phyloP scores from a whole-genome alignment of 2,113 vertebrate species.

The Toxotes chatareus region DNA sequence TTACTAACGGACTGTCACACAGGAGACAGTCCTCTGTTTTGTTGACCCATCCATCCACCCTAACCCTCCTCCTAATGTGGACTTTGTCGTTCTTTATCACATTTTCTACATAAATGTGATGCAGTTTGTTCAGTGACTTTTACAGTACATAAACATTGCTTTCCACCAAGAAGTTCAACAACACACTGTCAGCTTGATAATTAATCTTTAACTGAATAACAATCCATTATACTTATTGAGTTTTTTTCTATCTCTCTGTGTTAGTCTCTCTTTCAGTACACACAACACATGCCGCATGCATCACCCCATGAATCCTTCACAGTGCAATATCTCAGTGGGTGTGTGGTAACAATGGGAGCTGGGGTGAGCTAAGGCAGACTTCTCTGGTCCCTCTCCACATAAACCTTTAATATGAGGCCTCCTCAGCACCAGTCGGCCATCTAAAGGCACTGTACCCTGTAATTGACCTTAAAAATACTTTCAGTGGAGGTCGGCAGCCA shows the following conservation, averaged over 20 bases:
- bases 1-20: too few species aligned
- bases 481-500: constrained; percentile 85
- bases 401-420: constrained; percentile 88
- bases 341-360: constrained; percentile 83
- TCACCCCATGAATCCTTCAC: constrained; percentile 50
- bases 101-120: background rate
- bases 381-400: constrained; percentile 83
- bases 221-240: too few species aligned
- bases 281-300: constrained; percentile 31
- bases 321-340: constrained; percentile 71
- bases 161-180: background rate
- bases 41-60: background rate
- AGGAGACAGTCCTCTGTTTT: too few species aligned
- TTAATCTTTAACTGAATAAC: background rate
- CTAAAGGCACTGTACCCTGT: constrained; percentile 87
- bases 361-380: constrained; percentile 77
- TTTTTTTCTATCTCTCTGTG: background rate
- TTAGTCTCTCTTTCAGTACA: background rate
- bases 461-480: constrained; percentile 91
- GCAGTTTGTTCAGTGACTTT: too few species aligned
- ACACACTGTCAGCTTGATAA: background rate
- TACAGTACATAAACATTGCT: background rate
- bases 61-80: background rate
- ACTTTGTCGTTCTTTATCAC: background rate
- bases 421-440: constrained; percentile 82